phyloP scores from a whole-genome alignment of 2,797 vertebrate species.

The Buphagus erythrorhynchus region DNA sequence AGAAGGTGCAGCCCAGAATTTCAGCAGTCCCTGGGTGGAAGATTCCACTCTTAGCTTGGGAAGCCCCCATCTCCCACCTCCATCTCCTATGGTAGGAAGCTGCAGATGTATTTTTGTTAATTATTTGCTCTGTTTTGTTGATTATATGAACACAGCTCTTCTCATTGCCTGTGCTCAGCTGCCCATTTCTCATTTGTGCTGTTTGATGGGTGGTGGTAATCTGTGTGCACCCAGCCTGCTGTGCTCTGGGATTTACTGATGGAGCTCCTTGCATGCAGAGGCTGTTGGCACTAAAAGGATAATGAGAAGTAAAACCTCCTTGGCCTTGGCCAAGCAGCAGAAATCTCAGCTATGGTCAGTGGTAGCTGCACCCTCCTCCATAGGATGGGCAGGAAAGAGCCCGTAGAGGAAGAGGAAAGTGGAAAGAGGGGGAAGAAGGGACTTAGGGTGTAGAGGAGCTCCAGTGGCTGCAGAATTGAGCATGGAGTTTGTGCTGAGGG shows the following conservation, averaged over 20 bases:
- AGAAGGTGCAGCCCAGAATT: not conserved
- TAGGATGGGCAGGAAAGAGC: not conserved
- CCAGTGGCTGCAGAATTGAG: not conserved
- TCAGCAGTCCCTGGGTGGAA: not conserved
- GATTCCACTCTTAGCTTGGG: not conserved
- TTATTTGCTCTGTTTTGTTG: slow-evolving; percentile 48
- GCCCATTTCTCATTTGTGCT: slow-evolving; percentile 63
- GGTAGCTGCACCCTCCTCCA: not conserved
- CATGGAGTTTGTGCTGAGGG: not conserved
- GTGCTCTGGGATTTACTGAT: slow-evolving; percentile 72
- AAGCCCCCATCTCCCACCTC: not conserved
- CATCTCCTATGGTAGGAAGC: not conserved
- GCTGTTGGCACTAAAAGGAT: slow-evolving; percentile 63
- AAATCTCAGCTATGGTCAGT: not conserved
- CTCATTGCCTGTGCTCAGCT: not conserved
- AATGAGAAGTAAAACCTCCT: slow-evolving; percentile 53
- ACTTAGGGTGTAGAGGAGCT: not conserved
- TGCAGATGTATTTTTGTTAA: slow-evolving; percentile 11
- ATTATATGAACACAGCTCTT: not conserved
- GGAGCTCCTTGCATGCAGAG: slow-evolving; percentile 56
- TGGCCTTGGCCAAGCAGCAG: slow-evolving; percentile 46
- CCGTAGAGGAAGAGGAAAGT: not conserved
- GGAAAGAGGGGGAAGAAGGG: not conserved
- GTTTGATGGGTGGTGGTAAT: slow-evolving; percentile 49
- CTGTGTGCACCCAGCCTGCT: slow-evolving; percentile 57